These are phyloP conservation scores for Unio delphinus DNA, from an alignment of 2,888 invertebrate genomes.

Conservation along the genomic window DNA sequence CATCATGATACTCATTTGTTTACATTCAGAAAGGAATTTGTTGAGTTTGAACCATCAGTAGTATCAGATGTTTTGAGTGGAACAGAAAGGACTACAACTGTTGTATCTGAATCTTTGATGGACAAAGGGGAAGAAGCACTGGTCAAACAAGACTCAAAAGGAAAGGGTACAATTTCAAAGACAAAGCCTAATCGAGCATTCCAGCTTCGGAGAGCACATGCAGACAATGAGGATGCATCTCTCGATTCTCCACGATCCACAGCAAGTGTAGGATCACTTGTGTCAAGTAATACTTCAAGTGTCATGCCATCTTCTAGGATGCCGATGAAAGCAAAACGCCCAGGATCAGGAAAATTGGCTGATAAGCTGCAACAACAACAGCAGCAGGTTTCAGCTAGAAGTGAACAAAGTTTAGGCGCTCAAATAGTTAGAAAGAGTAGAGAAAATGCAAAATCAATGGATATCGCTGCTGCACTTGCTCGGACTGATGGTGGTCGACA, in stretches of 20 bases:
- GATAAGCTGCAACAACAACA: constrained; percentile 14
- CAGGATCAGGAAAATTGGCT: constrained; percentile 32
- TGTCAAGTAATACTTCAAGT: constrained; percentile 36
- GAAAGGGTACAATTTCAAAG: constrained; percentile 65
- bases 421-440: constrained; percentile 59
- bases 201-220: constrained; percentile 78
- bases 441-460: constrained; percentile 29
- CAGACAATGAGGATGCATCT: constrained; percentile 43
- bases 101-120: constrained; percentile 67
- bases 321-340: constrained; percentile 36
- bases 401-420: constrained; percentile 60
- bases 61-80: constrained; percentile 59
- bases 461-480: constrained; percentile 22
- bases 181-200: constrained; percentile 79
- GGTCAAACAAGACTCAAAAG: constrained; percentile 56
- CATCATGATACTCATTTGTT: constrained; percentile 9
- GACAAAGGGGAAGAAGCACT: constrained; percentile 69
- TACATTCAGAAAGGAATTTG: constrained; percentile 16
- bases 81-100: constrained; percentile 37
- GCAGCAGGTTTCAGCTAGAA: constrained; percentile 28
- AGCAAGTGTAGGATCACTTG: constrained; percentile 21
- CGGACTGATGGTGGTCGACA: constrained; percentile 54
- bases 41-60: constrained; percentile 32
- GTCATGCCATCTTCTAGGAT: constrained; percentile 29
- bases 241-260: constrained; percentile 30